Conservation (phyloP, 1,140 invertebrate species). For the Drosophila willistoni region DNA sequence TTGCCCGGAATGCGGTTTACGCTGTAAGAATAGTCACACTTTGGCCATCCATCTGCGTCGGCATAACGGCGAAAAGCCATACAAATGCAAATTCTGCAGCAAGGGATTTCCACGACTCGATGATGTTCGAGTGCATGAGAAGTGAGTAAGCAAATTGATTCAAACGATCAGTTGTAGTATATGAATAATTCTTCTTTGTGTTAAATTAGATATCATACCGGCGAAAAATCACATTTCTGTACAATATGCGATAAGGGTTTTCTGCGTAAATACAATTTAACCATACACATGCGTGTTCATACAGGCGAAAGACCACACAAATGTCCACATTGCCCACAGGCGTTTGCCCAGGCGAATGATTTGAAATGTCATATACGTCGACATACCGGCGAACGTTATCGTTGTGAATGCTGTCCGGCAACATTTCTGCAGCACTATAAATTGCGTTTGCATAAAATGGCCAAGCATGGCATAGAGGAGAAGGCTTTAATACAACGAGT, state of each 20-base stretch:
- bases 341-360: constrained; percentile 84
- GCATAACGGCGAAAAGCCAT: constrained; percentile 84
- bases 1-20: constrained; percentile 84
- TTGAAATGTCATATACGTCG: constrained; percentile 85
- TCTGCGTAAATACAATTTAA: constrained; percentile 84
- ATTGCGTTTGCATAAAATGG: constrained; percentile 84
- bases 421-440: constrained; percentile 84
- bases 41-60: constrained; percentile 84
- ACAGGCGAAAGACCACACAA: constrained; percentile 85
- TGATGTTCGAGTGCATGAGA: constrained; percentile 84
- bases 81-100: constrained; percentile 83
- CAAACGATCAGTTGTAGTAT: not conserved
- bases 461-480: constrained; percentile 82
- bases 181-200: no score
- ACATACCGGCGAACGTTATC: constrained; percentile 84
- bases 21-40: constrained; percentile 84
- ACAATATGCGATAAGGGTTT: constrained; percentile 84
- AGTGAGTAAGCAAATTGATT: constrained; percentile 21
- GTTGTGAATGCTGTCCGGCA: constrained; percentile 84
- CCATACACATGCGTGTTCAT: constrained; percentile 84
- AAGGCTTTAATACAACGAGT: constrained; percentile 63
- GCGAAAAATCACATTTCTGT: constrained; percentile 87
- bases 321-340: constrained; percentile 84
- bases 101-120: constrained; percentile 84
- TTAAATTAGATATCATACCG: constrained; percentile 85